Conservation (phyloP, 2,113 vertebrate species). For the Ciconia maguari region DNA sequence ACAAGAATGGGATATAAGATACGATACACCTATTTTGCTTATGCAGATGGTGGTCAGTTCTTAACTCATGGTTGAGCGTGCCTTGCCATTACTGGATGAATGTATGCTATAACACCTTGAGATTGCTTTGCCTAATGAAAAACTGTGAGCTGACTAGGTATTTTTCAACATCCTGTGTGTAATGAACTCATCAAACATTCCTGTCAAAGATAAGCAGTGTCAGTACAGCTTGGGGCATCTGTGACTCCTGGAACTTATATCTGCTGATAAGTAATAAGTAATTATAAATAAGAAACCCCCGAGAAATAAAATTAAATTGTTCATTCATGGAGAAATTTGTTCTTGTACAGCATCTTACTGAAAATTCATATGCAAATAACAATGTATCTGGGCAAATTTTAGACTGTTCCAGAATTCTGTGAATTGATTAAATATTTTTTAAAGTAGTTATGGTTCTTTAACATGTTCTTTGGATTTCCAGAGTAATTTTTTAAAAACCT, state of each 20-base stretch:
- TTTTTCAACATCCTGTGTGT: not conserved
- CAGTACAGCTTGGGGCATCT: not conserved
- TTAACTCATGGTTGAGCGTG: not conserved
- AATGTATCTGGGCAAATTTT: not conserved
- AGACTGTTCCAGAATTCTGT: not conserved
- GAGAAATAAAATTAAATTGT: not conserved
- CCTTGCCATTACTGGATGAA: not conserved
- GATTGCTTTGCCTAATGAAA: not conserved
- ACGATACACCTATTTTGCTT: not conserved
- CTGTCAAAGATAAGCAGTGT: not conserved
- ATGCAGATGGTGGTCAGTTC: not conserved
- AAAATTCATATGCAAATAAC: not conserved
- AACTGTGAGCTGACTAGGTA: not conserved
- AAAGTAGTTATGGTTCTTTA: not conserved
- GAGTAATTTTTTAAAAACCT: not conserved
- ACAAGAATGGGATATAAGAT: not conserved
- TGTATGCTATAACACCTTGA: not conserved
- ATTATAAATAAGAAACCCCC: not conserved
- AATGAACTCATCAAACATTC: not conserved
- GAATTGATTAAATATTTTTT: not conserved
- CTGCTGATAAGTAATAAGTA: not conserved
- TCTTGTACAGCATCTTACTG: not conserved
- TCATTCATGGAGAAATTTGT: not conserved
- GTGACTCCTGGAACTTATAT: not conserved
- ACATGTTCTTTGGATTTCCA: not conserved